Percentiles rank a stretch among this genome's conserved stretches.
These are phyloP conservation scores for Leptinotarsa peninsularis DNA, from an alignment of 2,888 invertebrate genomes.

Conservation along the genomic window DNA sequence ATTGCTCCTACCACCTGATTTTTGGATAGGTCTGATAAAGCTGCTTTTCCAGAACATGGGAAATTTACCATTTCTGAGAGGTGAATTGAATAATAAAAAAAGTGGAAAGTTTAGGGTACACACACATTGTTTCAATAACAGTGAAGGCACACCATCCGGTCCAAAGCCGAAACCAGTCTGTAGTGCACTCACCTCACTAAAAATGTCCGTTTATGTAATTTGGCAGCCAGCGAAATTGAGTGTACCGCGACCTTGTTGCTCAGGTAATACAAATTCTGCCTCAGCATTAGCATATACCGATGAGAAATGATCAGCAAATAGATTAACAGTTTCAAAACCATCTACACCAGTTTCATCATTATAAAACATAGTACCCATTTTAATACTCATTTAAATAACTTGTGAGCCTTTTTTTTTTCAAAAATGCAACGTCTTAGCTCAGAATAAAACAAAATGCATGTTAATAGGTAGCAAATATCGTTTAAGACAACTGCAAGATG, in stretches of 20 bases:
- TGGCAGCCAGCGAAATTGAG: background rate
- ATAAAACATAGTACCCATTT: background rate
- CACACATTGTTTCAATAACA: too few relatives aligned
- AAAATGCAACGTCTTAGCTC: background rate
- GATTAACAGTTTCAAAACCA: background rate
- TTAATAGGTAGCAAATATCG: too few relatives aligned
- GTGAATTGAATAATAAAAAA: too few relatives aligned
- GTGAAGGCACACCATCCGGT: background rate
- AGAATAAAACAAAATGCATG: background rate
- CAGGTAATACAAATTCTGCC: too few relatives aligned
- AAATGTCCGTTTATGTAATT: background rate
- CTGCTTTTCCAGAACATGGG: too few relatives aligned
- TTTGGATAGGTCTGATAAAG: too few relatives aligned
- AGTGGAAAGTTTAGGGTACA: too few relatives aligned
- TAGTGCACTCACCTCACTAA: background rate
- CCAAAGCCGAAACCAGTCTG: background rate
- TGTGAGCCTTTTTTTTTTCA: constrained; percentile 5
- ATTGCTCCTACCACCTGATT: too few relatives aligned
- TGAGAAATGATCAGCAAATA: background rate
- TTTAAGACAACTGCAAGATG: too few relatives aligned
- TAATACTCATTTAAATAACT: background rate
- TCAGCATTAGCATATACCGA: too few relatives aligned
- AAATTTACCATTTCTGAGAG: too few relatives aligned
- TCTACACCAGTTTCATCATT: background rate
- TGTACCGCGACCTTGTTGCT: too few relatives aligned